These are phyloP conservation scores for Mesitornis unicolor DNA, from an alignment of 2,113 vertebrate genomes.

Conservation along the genomic window DNA sequence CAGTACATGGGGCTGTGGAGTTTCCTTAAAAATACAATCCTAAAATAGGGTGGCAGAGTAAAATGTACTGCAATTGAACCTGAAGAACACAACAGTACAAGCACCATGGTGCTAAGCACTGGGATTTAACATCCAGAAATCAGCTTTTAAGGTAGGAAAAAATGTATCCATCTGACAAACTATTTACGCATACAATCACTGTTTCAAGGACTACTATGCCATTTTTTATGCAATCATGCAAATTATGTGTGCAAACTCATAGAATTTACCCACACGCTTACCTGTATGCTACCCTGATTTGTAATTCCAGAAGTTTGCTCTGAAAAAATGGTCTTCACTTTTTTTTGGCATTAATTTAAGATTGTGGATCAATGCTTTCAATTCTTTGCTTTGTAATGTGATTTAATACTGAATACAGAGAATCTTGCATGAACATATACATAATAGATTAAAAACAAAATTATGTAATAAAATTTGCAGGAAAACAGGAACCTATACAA, in stretches of 20 bases:
- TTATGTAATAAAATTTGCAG: not conserved
- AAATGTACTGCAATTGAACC: not conserved
- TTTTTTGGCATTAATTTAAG: not conserved
- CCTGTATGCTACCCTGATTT: not conserved
- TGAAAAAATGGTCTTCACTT: not conserved
- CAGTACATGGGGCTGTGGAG: not conserved
- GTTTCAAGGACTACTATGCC: not conserved
- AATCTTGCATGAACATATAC: rapidly evolving
- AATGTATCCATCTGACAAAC: not conserved
- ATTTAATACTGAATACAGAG: not conserved
- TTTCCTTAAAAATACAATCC: not conserved
- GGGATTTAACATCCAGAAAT: not conserved
- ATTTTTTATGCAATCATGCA: not conserved
- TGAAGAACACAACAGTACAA: not conserved
- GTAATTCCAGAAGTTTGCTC: not conserved
- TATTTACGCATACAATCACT: not conserved
- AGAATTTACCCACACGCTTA: not conserved
- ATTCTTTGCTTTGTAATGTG: not conserved
- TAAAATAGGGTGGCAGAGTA: not conserved
- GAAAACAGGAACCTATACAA: not conserved
- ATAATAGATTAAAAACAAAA: not conserved
- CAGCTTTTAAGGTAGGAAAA: not conserved
- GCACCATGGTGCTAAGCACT: not conserved
- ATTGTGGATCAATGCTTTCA: not conserved
- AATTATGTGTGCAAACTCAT: not conserved